Conservation (phyloP, 2,888 invertebrate species). For the Drosophila falleni region DNA sequence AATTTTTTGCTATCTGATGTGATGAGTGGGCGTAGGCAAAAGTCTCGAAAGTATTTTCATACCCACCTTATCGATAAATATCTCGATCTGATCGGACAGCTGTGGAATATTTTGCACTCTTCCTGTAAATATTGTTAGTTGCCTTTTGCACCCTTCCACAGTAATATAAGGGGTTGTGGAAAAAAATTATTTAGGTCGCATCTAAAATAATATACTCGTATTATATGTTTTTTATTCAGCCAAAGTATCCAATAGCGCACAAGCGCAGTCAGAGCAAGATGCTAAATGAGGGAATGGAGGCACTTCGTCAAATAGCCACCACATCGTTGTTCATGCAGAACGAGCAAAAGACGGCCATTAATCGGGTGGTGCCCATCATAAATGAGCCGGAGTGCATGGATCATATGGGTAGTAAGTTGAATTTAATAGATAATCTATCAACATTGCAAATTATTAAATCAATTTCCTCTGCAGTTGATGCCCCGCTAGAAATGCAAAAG, state of each 20-base stretch:
- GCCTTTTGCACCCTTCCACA: too few species aligned
- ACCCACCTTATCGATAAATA: too few species aligned
- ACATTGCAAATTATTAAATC: neutral
- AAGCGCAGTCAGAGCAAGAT: slow-evolving; percentile 84
- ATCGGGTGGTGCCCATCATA: slow-evolving; percentile 85
- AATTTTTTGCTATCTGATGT: too few species aligned
- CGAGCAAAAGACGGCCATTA: slow-evolving; percentile 84
- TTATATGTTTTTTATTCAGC: slow-evolving; percentile 18
- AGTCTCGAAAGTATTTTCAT: too few species aligned
- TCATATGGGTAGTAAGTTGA: slow-evolving; percentile 49
- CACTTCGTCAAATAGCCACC: slow-evolving; percentile 85
- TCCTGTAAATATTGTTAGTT: too few species aligned
- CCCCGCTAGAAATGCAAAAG: slow-evolving; percentile 84
- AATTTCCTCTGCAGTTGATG: slow-evolving; percentile 58
- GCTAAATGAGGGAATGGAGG: slow-evolving; percentile 86
- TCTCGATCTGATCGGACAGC: too few species aligned
- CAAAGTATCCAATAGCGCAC: slow-evolving; percentile 84
- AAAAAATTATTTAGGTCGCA: too few species aligned
- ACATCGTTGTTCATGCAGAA: slow-evolving; percentile 86
- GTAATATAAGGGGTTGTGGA: too few species aligned
- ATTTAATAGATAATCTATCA: neutral
- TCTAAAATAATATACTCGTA: neutral
- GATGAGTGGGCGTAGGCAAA: too few species aligned
- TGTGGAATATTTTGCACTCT: too few species aligned
- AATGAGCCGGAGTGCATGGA: slow-evolving; percentile 84